Evolutionary conservation across 30 jellyfish, hydroid and myxozoan genomes (phyloP).

Genomic region (Sanderia malayensis): DNA sequence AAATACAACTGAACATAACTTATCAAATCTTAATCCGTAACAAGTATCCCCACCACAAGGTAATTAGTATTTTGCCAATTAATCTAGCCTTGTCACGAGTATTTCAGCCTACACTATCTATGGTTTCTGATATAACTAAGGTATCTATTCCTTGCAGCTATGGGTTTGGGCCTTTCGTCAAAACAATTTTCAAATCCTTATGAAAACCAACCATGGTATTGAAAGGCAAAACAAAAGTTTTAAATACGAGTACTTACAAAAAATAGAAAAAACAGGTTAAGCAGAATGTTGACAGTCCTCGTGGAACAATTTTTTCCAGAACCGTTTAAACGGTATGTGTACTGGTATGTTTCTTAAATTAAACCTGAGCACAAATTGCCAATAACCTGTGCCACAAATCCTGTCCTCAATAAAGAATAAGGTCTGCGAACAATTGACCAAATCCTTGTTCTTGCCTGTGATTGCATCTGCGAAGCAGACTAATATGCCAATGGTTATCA

Average conservation of each 20-base stretch:
- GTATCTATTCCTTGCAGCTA: no score
- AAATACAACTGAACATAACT: no score
- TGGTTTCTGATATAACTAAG: no score
- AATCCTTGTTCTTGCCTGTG: background rate
- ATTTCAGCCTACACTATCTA: no score
- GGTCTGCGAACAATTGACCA: no score
- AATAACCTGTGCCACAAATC: background rate
- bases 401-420: background rate
- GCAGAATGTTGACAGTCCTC: conserved; percentile 12
- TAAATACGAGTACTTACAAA: conserved; percentile 12
- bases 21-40: no score
- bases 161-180: conserved; percentile 58
- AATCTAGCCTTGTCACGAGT: no score
- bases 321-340: conserved; percentile 11
- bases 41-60: no score
- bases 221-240: conserved; percentile 48
- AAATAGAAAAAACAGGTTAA: conserved; percentile 18
- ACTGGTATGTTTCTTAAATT: no score
- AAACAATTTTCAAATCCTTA: conserved; percentile 11
- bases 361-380: no score
- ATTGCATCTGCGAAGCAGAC: background rate
- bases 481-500: no score
- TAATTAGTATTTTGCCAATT: no score
- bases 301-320: conserved; percentile 43
- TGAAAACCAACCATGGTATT: conserved; percentile 47